Conservation (phyloP, 1,140 invertebrate genomes). For the Drosophila trapezifrons region DNA sequence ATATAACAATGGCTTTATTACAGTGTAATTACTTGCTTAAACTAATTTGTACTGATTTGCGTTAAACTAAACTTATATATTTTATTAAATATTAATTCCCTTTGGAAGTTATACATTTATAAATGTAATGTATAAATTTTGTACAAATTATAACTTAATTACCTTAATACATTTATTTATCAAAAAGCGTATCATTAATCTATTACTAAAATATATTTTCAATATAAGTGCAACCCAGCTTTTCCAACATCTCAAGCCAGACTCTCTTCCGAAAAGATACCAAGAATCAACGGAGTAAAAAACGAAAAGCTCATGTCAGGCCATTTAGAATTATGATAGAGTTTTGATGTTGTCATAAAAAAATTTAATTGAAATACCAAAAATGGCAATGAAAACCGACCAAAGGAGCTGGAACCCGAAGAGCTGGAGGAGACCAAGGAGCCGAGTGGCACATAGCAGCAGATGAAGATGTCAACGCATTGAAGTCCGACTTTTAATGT, state of each 20-base stretch:
- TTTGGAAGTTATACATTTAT: too few species aligned
- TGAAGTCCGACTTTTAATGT: constrained; percentile 78
- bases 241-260: constrained; percentile 1
- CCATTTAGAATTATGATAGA: constrained; percentile 82
- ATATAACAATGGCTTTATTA: too few species aligned
- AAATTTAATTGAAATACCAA: constrained; percentile 83
- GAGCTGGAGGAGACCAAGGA: not conserved
- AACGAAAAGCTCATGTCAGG: constrained; percentile 72
- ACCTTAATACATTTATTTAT: too few species aligned
- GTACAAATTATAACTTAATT: too few species aligned
- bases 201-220: not conserved
- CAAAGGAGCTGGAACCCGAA: constrained; percentile 21
- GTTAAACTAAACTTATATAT: too few species aligned
- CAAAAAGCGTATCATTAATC: not conserved
- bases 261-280: constrained; percentile 47
- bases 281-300: constrained; percentile 29
- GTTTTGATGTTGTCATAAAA: constrained; percentile 83
- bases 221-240: not conserved
- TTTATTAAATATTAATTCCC: too few species aligned
- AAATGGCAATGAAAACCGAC: constrained; percentile 74
- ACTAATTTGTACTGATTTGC: too few species aligned
- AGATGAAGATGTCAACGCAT: constrained; percentile 75
- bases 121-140: too few species aligned
- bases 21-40: too few species aligned
- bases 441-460: constrained; percentile 11